Base-by-base conservation (phyloP, 1,140 invertebrate genomes). In the Scaptomyza graminum region DNA sequence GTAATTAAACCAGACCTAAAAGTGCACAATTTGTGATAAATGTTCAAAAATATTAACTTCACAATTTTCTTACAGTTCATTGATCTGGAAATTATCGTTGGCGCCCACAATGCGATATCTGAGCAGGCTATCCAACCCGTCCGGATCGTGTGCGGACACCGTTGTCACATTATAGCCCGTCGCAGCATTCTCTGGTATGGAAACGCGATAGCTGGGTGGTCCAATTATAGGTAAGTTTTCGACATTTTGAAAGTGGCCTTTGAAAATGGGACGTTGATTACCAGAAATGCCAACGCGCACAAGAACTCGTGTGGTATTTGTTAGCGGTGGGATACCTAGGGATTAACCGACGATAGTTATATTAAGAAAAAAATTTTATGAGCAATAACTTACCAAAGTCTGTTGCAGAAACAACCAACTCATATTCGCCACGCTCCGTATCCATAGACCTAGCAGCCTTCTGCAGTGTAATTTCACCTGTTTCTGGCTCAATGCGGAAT, bases 81-180 rank as follows among this genome's bases (percentile, higher is more conserved):
- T 93, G 15, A 97, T 95, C 9, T 94, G 93, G 90, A 97, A 97
- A 79, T 96, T 96, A 67, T 97, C 96, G 69, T 95, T 95, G 8
- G 95, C 94, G 6, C 96, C 96, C 5, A 94, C 94, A 50, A 97
- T 96, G 64, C 94, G 94, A 88, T 97, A 97, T 0, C 94, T 94
- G 0, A 97, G 79, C 16, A 95, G 88, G 73, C 94, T 93, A 82
- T 96, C 95, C 5, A 95, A 92, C 0, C 95, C 95, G 91, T 96
- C 96, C 0, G 96, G 96, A 92, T 96, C 95, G 66, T 94, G 95
- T 0, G 95, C 96, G 22, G 93, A 79, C 0, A 97, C 95, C 28
- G 92, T 94, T 1, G 95, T 94, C 0, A 97, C 95, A 91, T 94
- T 94, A 8, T 94, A 94, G n/a, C 95, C 95, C 3, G 94, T 88